phyloP scores from a whole-genome alignment of 1,140 invertebrate genomes.

The Coenobita brevimanus region DNA sequence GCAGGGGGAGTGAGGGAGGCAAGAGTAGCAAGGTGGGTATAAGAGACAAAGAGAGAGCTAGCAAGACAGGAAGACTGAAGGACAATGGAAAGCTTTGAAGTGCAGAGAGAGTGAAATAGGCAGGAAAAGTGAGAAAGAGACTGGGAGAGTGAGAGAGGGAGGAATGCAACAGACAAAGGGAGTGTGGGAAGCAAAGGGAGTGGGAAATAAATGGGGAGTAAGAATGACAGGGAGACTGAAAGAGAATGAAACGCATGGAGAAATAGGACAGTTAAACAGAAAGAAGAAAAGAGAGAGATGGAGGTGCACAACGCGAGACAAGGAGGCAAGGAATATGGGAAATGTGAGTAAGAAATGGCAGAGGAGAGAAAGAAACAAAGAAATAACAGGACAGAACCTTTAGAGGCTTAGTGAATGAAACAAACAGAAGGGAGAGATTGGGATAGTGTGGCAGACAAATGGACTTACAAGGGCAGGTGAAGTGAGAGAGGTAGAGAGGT shows the following conservation, averaged over 20 bases:
- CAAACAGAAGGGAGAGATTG: too few relatives aligned
- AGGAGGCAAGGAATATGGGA: too few relatives aligned
- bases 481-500: too few relatives aligned
- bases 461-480: too few relatives aligned
- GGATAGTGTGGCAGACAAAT: too few relatives aligned
- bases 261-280: too few relatives aligned
- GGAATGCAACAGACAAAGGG: not conserved
- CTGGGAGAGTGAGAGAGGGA: not conserved
- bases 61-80: not conserved
- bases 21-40: not conserved
- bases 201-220: not conserved
- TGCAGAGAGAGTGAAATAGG: not conserved
- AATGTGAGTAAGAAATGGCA: not conserved
- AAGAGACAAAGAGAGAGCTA: not conserved
- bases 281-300: not conserved
- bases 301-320: too few relatives aligned
- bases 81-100: not conserved
- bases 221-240: not conserved
- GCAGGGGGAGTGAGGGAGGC: not conserved
- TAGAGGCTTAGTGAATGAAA: too few relatives aligned
- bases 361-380: not conserved
- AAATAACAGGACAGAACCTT: not conserved
- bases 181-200: not conserved
- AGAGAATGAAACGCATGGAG: not conserved
- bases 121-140: not conserved